phyloP scores from a whole-genome alignment of 2,113 vertebrate species.

The Cryptomyrus ogoouensis region DNA sequence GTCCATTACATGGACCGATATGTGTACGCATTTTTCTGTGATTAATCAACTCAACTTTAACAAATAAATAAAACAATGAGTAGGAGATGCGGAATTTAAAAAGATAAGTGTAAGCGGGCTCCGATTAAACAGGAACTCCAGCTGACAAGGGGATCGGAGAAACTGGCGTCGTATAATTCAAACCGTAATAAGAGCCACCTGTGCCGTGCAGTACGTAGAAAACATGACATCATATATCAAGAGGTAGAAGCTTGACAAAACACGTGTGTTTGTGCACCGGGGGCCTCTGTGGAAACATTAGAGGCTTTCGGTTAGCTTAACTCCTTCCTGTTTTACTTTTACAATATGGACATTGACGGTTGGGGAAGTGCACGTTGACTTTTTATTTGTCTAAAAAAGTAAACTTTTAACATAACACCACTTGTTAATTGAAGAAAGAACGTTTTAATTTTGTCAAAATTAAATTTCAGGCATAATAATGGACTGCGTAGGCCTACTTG shows the following conservation, averaged over 20 bases:
- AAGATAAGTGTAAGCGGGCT: conserved; percentile 2
- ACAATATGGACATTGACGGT: conserved; percentile 31
- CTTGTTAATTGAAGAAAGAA: not conserved
- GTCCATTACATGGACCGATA: not conserved
- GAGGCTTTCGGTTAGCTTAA: conserved; percentile 43
- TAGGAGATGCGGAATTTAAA: not conserved
- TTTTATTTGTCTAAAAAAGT: not conserved
- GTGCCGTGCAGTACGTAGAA: conserved; percentile 30
- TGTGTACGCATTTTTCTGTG: not conserved
- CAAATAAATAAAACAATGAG: not conserved
- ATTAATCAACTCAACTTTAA: not conserved
- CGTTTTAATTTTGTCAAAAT: conserved; percentile 2
- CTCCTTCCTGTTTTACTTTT: conserved; percentile 49
- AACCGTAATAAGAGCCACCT: conserved; percentile 55
- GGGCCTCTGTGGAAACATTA: conserved; percentile 37
- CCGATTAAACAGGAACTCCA: conserved; percentile 34
- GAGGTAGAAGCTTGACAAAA: conserved; percentile 45
- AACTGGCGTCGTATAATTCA: conserved; percentile 34
- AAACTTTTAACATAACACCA: not conserved
- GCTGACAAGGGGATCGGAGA: conserved; percentile 45
- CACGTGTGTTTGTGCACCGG: conserved; percentile 38
- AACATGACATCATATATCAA: conserved; percentile 51
- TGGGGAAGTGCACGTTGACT: conserved; percentile 20
- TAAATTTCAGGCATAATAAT: not conserved
- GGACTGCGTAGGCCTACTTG: not conserved